phyloP scores from a whole-genome alignment of 2,113 vertebrate genomes.

The Poecile atricapillus region DNA sequence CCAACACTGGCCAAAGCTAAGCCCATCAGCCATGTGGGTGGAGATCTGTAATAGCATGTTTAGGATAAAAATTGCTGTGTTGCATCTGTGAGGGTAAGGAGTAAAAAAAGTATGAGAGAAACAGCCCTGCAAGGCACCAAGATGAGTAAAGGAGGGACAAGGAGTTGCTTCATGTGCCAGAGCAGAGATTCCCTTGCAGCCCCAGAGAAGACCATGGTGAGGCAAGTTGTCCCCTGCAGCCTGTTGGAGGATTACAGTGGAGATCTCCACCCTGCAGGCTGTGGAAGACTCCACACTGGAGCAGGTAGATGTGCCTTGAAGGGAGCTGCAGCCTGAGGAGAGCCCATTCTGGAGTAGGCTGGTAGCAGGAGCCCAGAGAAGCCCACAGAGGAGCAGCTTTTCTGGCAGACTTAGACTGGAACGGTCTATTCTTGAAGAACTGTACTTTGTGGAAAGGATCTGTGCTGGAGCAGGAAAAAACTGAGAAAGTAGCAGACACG shows the following conservation, averaged over 20 bases:
- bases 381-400: background rate
- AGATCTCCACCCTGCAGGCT: background rate
- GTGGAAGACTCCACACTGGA: background rate
- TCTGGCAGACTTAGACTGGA: background rate
- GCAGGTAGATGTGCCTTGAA: background rate
- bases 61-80: background rate
- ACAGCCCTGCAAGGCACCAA: background rate
- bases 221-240: background rate
- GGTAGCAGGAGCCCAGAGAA: background rate
- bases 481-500: background rate
- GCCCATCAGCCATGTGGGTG: background rate
- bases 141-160: background rate
- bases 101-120: background rate
- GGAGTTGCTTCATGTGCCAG: background rate
- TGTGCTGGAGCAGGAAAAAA: background rate
- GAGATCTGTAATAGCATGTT: background rate
- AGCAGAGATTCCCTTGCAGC: background rate
- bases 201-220: background rate
- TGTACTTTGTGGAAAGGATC: background rate
- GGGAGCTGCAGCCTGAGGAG: background rate
- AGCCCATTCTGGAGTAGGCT: background rate
- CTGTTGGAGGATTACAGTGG: background rate
- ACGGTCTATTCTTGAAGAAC: background rate
- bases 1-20: background rate
- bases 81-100: background rate